A percentile compares a stretch with the other conserved stretches of the same genome.
phyloP scores from a whole-genome alignment of 2,888 invertebrate genomes.

The Dione vanillae region DNA sequence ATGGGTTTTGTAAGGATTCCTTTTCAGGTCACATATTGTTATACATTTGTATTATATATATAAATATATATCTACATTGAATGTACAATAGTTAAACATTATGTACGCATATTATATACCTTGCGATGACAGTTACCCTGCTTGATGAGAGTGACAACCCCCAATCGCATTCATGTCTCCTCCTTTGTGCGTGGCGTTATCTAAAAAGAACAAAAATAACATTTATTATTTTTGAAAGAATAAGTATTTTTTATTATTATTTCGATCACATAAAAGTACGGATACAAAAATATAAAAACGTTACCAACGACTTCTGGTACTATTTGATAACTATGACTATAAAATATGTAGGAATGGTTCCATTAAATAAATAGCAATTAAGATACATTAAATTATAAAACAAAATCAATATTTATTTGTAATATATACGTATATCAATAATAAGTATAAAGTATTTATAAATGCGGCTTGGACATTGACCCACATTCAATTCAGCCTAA shows the following conservation, averaged over 20 bases:
- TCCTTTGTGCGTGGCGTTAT: constrained; percentile 55
- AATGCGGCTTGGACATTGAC: constrained; percentile 66
- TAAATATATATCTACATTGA: background rate
- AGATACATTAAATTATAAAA: background rate
- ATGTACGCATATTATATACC: constrained; percentile 52
- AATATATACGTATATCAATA: background rate
- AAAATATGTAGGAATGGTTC: background rate
- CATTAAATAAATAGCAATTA: background rate
- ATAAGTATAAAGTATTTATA: constrained; percentile 20
- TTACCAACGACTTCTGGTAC: background rate
- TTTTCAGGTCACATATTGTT: constrained; percentile 5
- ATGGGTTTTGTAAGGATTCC: constrained; percentile 39
- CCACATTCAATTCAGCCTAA: constrained; percentile 66
- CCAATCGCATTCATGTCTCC: constrained; percentile 70
- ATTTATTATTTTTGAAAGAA: no score
- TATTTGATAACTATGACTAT: background rate
- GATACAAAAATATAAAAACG: constrained; percentile 1
- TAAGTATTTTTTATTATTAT: no score
- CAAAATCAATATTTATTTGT: background rate
- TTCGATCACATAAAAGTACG: no score
- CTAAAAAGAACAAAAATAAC: constrained; percentile 58
- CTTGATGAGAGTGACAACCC: constrained; percentile 74
- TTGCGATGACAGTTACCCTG: constrained; percentile 70
- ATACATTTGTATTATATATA: background rate
- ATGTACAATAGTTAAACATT: no score